phyloP scores from a whole-genome alignment of 2,113 vertebrate species.

The Rousettus leschenaultii region DNA sequence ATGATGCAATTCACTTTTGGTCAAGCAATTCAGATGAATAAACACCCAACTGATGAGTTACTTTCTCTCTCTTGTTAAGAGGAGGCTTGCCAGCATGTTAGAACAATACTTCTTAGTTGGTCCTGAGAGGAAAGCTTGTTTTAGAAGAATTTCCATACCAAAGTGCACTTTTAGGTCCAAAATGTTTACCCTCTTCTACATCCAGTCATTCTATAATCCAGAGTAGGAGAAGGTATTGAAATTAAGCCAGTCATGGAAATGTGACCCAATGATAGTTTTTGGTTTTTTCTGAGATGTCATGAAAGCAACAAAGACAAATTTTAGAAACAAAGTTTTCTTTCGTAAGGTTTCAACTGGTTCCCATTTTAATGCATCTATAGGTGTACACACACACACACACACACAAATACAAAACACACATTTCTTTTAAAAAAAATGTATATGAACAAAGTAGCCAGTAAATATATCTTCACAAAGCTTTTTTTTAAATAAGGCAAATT shows the following conservation, averaged over 20 bases:
- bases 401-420: not conserved
- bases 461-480: not conserved
- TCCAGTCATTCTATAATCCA: not conserved
- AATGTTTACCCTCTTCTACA: not conserved
- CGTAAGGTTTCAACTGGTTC: not conserved
- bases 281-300: not conserved
- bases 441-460: not conserved
- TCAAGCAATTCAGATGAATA: not conserved
- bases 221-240: not conserved
- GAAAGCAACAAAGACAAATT: not conserved
- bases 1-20: not conserved
- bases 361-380: not conserved
- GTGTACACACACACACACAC: not conserved
- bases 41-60: not conserved
- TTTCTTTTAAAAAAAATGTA: not conserved
- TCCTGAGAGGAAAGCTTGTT: not conserved
- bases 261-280: too few species aligned
- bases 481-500: not conserved
- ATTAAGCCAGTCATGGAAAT: not conserved
- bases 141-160: not conserved
- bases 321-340: not conserved
- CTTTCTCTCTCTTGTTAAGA: not conserved
- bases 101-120: not conserved
- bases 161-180: not conserved
- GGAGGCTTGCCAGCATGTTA: not conserved